These are phyloP conservation scores for Cardiocondyla obscurior DNA, from an alignment of 1,140 invertebrate species.

Conservation along the genomic window DNA sequence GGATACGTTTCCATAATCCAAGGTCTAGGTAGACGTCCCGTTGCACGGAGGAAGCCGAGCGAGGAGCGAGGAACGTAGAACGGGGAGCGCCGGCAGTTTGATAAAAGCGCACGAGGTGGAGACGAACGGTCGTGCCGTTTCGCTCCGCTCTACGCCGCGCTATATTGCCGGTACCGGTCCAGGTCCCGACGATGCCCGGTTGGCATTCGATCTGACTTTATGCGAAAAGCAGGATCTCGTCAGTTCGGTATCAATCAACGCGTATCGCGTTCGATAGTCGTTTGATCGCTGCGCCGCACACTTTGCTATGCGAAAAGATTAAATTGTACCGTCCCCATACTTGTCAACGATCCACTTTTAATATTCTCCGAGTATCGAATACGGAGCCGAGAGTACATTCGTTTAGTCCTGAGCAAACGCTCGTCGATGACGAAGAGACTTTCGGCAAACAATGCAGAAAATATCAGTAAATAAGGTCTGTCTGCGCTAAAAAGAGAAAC, in stretches of 20 bases:
- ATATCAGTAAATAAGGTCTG: constrained; percentile 7
- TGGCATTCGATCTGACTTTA: constrained; percentile 1
- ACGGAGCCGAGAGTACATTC: background rate
- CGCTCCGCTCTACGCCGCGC: background rate
- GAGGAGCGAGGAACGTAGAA: constrained; percentile 44
- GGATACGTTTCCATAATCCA: constrained; percentile 38
- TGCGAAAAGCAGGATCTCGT: background rate
- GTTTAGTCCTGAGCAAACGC: background rate
- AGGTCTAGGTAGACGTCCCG: constrained; percentile 51
- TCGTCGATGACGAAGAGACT: background rate
- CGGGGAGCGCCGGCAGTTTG: constrained; percentile 12
- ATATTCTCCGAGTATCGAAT: background rate
- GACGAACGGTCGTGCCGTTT: constrained; percentile 17
- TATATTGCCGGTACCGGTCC: constrained; percentile 4
- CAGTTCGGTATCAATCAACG: background rate
- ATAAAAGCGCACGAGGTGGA: constrained; percentile 39
- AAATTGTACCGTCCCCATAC: background rate
- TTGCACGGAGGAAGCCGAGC: constrained; percentile 49
- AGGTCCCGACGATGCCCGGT: background rate
- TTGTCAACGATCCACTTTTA: background rate
- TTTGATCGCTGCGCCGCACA: too few relatives aligned
- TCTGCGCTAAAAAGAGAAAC: background rate
- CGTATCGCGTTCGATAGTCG: background rate
- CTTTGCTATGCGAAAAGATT: too few relatives aligned
- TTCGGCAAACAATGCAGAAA: background rate